A percentile compares a stretch with the other conserved stretches of the same genome.
These are phyloP conservation scores for Luscinia megarhynchos DNA, from an alignment of 2,797 vertebrate genomes.

Conservation along the genomic window DNA sequence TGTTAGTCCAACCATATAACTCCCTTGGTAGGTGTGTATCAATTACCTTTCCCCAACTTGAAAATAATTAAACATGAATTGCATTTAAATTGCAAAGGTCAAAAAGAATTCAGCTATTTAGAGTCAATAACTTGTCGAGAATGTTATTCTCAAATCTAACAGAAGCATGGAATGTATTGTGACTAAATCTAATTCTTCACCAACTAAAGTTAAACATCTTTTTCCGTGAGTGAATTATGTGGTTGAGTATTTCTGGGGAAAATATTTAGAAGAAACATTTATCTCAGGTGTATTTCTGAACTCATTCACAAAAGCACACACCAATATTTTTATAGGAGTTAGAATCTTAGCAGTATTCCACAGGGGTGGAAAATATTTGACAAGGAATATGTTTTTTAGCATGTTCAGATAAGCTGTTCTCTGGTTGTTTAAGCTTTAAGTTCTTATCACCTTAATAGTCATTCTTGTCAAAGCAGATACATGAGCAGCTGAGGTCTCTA, in stretches of 20 bases:
- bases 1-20: background rate
- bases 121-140: background rate
- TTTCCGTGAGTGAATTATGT: background rate
- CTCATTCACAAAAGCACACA: background rate
- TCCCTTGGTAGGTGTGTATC: background rate
- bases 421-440: conserved; percentile 28
- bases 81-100: background rate
- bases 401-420: conserved; percentile 42
- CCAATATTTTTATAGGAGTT: background rate
- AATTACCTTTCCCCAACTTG: background rate
- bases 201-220: background rate
- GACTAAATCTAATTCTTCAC: background rate
- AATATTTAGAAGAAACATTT: background rate
- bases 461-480: conserved; percentile 1
- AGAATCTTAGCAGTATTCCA: conserved; percentile 3
- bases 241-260: background rate
- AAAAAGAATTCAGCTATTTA: background rate
- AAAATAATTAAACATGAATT: background rate
- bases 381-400: conserved; percentile 31
- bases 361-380: background rate
- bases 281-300: background rate
- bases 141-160: background rate
- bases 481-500: background rate
- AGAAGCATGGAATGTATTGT: background rate
- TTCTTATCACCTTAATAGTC: conserved; percentile 46